These are phyloP conservation scores for Diprion similis DNA, from an alignment of 1,140 invertebrate genomes.

Conservation along the genomic window DNA sequence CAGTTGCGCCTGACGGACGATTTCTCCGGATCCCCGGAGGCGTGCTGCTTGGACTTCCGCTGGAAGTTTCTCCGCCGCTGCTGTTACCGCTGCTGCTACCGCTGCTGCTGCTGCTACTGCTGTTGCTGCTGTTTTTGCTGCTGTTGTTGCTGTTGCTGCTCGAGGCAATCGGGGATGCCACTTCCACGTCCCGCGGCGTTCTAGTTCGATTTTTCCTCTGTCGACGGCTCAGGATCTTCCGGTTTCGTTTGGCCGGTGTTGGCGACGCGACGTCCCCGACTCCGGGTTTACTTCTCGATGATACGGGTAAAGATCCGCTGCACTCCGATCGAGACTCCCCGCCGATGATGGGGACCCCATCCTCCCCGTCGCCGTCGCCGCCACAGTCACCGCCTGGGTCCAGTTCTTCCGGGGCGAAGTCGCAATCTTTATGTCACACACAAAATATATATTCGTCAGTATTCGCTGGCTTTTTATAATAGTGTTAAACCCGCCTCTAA, in stretches of 20 bases:
- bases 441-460: slow-evolving; percentile 36
- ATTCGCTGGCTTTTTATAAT: neutral
- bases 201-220: slow-evolving; percentile 58
- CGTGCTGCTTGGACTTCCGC: slow-evolving; percentile 24
- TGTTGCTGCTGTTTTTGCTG: slow-evolving; percentile 19
- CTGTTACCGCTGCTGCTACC: neutral
- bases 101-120: too few species aligned
- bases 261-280: neutral
- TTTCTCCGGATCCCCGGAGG: neutral
- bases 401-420: slow-evolving; percentile 39
- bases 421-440: slow-evolving; percentile 56
- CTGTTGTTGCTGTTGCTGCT: neutral
- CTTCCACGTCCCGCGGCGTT: slow-evolving; percentile 41
- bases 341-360: slow-evolving; percentile 40
- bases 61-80: slow-evolving; percentile 33
- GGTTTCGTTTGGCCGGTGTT: slow-evolving; percentile 21
- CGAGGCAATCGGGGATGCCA: slow-evolving; percentile 20
- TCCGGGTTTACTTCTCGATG: slow-evolving; percentile 18
- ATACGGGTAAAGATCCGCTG: slow-evolving; percentile 5
- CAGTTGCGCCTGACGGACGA: neutral
- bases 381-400: slow-evolving; percentile 49
- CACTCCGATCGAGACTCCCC: slow-evolving; percentile 26
- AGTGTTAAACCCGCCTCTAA: too few species aligned
- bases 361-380: slow-evolving; percentile 41
- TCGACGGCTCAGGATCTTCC: slow-evolving; percentile 44